Percentiles rank a stretch among this genome's conserved stretches.
These are phyloP conservation scores for Penaeus monodon DNA, from an alignment of 2,888 invertebrate genomes.

Conservation along the genomic window DNA sequence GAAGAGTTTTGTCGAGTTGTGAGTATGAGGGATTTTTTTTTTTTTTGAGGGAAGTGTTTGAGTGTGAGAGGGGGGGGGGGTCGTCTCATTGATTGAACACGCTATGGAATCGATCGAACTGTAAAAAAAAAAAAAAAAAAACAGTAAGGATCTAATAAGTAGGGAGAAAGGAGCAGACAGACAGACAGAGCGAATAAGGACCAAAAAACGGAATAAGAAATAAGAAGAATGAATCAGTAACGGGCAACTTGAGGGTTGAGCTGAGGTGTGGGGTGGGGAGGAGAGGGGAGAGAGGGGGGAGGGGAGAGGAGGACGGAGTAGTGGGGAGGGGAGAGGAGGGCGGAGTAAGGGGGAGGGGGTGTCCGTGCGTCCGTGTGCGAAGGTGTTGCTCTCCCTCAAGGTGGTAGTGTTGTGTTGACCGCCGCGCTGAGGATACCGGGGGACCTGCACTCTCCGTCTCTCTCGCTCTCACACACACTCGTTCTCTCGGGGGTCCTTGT, in stretches of 20 bases:
- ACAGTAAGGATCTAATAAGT: too few relatives aligned
- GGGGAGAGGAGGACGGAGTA: background rate
- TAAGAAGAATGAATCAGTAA: conserved; percentile 30
- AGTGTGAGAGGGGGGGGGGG: background rate
- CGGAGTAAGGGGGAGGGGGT: conserved; percentile 12
- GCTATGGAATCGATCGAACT: too few relatives aligned
- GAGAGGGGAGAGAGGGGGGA: background rate
- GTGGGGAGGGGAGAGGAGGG: conserved; percentile 15
- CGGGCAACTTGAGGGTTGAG: conserved; percentile 24
- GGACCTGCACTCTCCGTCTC: background rate
- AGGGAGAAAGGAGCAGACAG: background rate
- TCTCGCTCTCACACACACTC: background rate
- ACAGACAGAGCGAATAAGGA: background rate
- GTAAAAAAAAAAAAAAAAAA: too few relatives aligned
- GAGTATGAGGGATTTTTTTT: too few relatives aligned
- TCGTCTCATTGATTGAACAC: background rate
- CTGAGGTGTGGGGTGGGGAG: conserved; percentile 11
- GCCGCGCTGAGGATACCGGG: conserved; percentile 14
- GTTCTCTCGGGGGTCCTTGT: background rate
- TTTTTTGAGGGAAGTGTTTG: too few relatives aligned
- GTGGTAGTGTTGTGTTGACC: conserved; percentile 28
- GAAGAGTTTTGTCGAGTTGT: too few relatives aligned
- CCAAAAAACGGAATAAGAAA: background rate
- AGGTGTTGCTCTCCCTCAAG: conserved; percentile 8
- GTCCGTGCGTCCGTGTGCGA: background rate